Base-by-base conservation (phyloP, 2,888 invertebrate species). In the Nudaria mundana region DNA sequence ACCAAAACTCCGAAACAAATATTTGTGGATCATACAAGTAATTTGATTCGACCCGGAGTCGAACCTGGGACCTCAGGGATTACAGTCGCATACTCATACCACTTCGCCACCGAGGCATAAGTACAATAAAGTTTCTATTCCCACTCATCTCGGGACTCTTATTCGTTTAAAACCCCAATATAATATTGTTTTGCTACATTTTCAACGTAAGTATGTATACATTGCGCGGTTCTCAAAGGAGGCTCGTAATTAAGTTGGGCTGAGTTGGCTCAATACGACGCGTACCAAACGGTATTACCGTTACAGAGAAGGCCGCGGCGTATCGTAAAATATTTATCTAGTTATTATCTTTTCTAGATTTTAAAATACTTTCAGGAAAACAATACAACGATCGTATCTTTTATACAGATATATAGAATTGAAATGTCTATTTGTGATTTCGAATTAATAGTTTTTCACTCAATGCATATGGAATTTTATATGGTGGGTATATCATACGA, bases 171-270 rank as follows among this genome's bases (percentile, higher is more conserved):
- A 48, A 39, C 35, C 30, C 30, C 48, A 37, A 60, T 38, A 59
- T 54, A 65, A 68, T 62, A 62, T 56, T 63, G 55, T 60, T 66
- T n/a, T n/a, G n/a, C n/a, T n/a, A n/a, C n/a, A n/a, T n/a, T n/a
- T 63, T 50, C 51, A 37, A 56, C 51, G 55, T 65, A 48, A 37
- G 44, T 61, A 51, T 53, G 42, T 45, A 46, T 39, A 45, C 39
- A 25, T 31, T 43, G 49, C 44, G 47, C 44, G 30, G 39, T 52
- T 48, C 46, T 72, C 71, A 74, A 76, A 76, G 67, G 65, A 62
- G 67, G 54, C 59, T 58, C 59, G 53, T 71, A 69, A 70, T 71
- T 68, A 70, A 69, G 66, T 76, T 71, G 62, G 58, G 50, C 58
- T 48, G 65, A 62, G 64, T 63, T 65, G 60, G 60, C 56, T 60